phyloP scores from a whole-genome alignment of 2,113 vertebrate species.

The Brachyistius frenatus region DNA sequence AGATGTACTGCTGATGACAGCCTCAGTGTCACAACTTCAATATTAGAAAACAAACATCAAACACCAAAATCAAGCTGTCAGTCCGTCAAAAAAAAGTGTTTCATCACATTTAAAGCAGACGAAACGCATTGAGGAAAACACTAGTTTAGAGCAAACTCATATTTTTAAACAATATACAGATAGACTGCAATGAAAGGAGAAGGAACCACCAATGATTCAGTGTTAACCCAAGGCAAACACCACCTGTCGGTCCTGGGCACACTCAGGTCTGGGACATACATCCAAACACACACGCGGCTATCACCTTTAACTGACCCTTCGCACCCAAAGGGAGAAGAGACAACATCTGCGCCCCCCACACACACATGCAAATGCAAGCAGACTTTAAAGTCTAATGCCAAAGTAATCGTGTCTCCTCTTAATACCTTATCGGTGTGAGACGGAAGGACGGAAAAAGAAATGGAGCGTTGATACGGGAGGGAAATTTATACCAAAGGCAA shows the following conservation, averaged over 20 bases:
- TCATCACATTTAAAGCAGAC: conserved; percentile 24
- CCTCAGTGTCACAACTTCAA: conserved; percentile 18
- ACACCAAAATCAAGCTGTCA: conserved; percentile 12
- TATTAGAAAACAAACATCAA: conserved; percentile 34
- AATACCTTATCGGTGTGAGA: conserved; percentile 3
- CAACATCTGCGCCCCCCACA: conserved; percentile 39
- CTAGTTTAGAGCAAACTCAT: not conserved
- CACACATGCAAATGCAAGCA: conserved; percentile 2
- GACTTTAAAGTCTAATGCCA: conserved; percentile 30
- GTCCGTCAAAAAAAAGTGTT: conserved; percentile 15
- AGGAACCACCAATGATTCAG: not conserved
- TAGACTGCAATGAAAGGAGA: conserved; percentile 2
- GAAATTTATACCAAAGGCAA: not conserved
- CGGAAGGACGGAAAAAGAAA: conserved; percentile 1
- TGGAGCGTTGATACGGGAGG: not conserved
- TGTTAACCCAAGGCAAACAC: conserved; percentile 10
- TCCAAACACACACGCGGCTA: not conserved
- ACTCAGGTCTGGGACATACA: conserved; percentile 12
- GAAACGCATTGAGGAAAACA: not conserved
- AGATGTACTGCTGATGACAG: conserved; percentile 2
- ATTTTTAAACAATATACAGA: conserved; percentile 23
- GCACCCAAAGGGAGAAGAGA: conserved; percentile 31
- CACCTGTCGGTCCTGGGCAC: conserved; percentile 12
- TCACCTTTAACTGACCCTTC: conserved; percentile 38
- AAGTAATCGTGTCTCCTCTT: conserved; percentile 13